Conservation (phyloP, 2,888 invertebrate species). For the Sminthurides aquaticus region DNA sequence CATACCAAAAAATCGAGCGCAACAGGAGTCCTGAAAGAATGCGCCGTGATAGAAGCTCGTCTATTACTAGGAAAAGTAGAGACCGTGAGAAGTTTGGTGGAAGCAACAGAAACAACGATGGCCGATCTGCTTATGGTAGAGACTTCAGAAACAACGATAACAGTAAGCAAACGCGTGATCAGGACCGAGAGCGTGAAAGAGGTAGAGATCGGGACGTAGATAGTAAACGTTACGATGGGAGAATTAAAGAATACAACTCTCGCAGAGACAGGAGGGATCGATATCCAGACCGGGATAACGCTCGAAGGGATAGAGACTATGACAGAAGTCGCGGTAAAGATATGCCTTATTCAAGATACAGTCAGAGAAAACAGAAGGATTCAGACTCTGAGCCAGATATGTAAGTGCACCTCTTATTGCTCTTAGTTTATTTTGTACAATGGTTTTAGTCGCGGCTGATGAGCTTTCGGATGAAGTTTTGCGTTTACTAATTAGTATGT, state of each 20-base stretch:
- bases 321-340: slow-evolving; percentile 48
- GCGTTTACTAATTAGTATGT: too few relatives aligned
- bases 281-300: slow-evolving; percentile 44
- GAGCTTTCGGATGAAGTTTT: too few relatives aligned
- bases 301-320: slow-evolving; percentile 49
- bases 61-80: slow-evolving; percentile 9
- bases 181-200: slow-evolving; percentile 15
- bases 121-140: background rate
- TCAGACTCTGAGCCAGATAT: slow-evolving; percentile 20
- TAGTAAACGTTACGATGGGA: slow-evolving; percentile 17
- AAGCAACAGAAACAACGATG: background rate
- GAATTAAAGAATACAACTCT: slow-evolving; percentile 2
- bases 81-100: slow-evolving; percentile 6
- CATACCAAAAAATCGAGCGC: background rate
- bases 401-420: slow-evolving; percentile 16
- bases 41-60: slow-evolving; percentile 14
- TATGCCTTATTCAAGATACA: slow-evolving; percentile 26
- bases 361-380: slow-evolving; percentile 8
- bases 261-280: slow-evolving; percentile 15
- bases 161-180: too few relatives aligned
- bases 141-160: background rate
- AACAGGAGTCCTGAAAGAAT: background rate
- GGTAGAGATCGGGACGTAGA: slow-evolving; percentile 25
- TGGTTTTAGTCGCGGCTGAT: too few relatives aligned
- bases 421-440: too few relatives aligned